A percentile compares a stretch with the other conserved stretches of the same genome.
Evolutionary conservation across 1,140 invertebrate species (phyloP).

Genomic region (Heliconius himera): DNA sequence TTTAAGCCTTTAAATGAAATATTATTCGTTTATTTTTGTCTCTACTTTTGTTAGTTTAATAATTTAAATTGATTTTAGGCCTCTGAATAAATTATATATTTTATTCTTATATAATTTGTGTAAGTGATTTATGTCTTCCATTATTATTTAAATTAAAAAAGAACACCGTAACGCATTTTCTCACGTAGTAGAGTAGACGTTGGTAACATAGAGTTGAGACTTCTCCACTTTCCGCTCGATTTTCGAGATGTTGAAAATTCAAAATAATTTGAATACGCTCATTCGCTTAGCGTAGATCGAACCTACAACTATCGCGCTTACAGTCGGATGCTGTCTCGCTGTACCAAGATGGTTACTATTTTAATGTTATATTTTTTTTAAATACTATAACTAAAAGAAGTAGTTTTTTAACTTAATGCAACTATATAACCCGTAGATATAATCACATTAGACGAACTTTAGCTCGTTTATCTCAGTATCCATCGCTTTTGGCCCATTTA

Average conservation of each 20-base stretch:
- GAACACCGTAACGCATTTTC: too few relatives aligned
- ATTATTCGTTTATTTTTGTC: background rate
- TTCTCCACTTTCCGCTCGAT: background rate
- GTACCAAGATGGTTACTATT: too few relatives aligned
- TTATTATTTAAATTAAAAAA: too few relatives aligned
- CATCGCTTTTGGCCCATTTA: slow-evolving; percentile 34
- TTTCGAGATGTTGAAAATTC: background rate
- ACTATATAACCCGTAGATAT: background rate
- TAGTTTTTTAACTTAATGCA: too few relatives aligned
- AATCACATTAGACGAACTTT: slow-evolving; percentile 20
- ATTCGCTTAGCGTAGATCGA: too few relatives aligned
- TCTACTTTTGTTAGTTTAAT: background rate
- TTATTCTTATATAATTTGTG: background rate
- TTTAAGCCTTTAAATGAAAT: background rate
- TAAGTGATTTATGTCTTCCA: too few relatives aligned
- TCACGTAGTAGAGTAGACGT: too few relatives aligned
- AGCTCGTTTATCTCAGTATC: slow-evolving; percentile 19
- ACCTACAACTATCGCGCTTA: too few relatives aligned
- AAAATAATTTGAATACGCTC: background rate
- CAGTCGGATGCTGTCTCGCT: too few relatives aligned
- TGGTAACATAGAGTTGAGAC: too few relatives aligned
- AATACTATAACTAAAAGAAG: too few relatives aligned
- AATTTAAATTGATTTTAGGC: background rate
- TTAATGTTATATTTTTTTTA: too few relatives aligned
- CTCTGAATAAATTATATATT: background rate